A percentile compares a stretch with the other conserved stretches of the same genome.
These are phyloP conservation scores for Amphilophus citrinellus DNA, from an alignment of 2,113 vertebrate genomes.

Conservation along the genomic window DNA sequence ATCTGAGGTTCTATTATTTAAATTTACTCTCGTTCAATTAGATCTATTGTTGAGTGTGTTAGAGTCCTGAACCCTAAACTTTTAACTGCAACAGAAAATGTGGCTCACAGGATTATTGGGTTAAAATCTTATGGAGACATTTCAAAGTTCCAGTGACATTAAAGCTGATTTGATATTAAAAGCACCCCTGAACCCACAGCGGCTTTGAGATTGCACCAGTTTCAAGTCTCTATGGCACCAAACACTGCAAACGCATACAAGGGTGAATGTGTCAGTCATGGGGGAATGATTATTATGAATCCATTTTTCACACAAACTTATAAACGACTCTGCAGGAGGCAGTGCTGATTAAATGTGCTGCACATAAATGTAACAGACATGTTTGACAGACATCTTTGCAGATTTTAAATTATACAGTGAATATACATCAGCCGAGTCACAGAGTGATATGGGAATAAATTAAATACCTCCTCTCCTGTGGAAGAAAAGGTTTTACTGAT, in stretches of 20 bases:
- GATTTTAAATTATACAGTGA: neutral
- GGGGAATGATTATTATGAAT: neutral
- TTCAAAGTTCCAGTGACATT: neutral
- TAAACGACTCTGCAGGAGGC: neutral
- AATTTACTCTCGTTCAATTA: neutral
- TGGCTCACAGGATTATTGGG: neutral
- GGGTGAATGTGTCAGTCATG: neutral
- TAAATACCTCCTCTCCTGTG: too few relatives aligned
- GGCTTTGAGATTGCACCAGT: too few relatives aligned
- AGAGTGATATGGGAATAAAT: neutral
- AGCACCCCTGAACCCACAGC: neutral
- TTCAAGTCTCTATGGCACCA: neutral
- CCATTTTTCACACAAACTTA: neutral
- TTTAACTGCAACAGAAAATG: neutral
- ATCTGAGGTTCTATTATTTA: too few relatives aligned
- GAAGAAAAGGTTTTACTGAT: too few relatives aligned
- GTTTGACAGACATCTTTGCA: accelerated
- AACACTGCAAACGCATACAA: neutral
- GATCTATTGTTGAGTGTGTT: neutral
- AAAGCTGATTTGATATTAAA: neutral
- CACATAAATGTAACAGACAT: neutral
- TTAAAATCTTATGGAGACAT: neutral
- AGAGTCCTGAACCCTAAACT: neutral
- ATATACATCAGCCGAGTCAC: neutral
- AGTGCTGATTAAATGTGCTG: neutral